These are phyloP conservation scores for Takifugu bimaculatus DNA, from an alignment of 2,113 vertebrate species.

Conservation along the genomic window DNA sequence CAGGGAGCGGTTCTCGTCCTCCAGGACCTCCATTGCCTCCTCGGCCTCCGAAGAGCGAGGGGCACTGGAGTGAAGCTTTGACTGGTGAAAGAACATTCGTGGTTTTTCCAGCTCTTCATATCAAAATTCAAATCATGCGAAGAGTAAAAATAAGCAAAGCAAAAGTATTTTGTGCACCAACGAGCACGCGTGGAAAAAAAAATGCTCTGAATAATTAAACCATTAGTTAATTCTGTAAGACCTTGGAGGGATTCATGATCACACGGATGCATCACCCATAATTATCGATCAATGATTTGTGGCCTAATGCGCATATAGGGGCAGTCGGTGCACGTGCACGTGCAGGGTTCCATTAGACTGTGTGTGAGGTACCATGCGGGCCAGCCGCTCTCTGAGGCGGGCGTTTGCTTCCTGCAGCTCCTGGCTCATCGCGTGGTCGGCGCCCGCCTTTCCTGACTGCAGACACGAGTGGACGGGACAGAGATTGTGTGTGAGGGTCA, in stretches of 20 bases:
- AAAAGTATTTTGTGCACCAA: too few species aligned
- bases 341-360: not conserved
- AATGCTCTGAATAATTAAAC: too few species aligned
- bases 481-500: too few species aligned
- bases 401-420: constrained; percentile 60
- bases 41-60: constrained; percentile 31
- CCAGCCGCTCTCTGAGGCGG: constrained; percentile 64
- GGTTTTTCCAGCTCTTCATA: not conserved
- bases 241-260: too few species aligned
- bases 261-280: too few species aligned
- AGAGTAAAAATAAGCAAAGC: too few species aligned
- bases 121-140: not conserved
- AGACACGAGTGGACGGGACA: too few species aligned
- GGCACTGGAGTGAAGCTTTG: constrained; percentile 54
- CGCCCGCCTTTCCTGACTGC: constrained; percentile 59
- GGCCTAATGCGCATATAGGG: too few species aligned
- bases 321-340: too few species aligned
- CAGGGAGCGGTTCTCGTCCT: constrained; percentile 77
- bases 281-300: too few species aligned
- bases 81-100: constrained; percentile 27
- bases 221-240: too few species aligned
- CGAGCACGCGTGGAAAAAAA: too few species aligned
- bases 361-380: constrained; percentile 64
- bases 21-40: constrained; percentile 76
- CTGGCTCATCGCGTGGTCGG: constrained; percentile 30